These are phyloP conservation scores for Sarcoramphus papa DNA, from an alignment of 2,797 vertebrate species.

Conservation along the genomic window DNA sequence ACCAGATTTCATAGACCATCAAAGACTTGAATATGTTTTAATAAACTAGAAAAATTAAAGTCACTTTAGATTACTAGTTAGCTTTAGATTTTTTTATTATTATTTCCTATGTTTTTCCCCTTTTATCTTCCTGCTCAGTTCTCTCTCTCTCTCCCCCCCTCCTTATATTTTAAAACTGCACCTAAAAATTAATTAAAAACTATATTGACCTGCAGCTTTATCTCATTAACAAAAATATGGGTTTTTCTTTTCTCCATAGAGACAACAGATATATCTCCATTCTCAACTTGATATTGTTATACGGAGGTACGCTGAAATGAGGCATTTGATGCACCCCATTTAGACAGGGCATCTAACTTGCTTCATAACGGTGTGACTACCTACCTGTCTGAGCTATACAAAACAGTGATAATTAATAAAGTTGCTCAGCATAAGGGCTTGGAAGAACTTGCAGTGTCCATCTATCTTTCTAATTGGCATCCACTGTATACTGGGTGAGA, in stretches of 20 bases:
- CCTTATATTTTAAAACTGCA: neutral
- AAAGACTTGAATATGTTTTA: conserved; percentile 57
- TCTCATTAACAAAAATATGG: neutral
- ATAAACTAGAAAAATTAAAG: conserved; percentile 62
- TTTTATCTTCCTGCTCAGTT: neutral
- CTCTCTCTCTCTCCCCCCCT: accelerated
- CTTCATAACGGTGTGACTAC: neutral
- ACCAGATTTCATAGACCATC: conserved; percentile 53
- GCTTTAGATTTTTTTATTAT: neutral
- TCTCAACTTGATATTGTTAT: neutral
- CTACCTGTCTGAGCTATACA: neutral
- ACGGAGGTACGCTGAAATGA: neutral
- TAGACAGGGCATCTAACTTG: neutral
- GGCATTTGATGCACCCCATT: neutral
- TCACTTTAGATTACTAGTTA: neutral
- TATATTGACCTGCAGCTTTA: neutral
- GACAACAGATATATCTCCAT: neutral
- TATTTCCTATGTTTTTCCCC: neutral
- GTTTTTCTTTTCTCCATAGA: neutral
- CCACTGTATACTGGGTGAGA: neutral
- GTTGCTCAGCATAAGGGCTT: neutral
- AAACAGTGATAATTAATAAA: neutral
- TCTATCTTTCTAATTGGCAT: neutral
- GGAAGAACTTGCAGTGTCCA: neutral
- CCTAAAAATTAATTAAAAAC: conserved; percentile 37